phyloP scores from a whole-genome alignment of 2,888 invertebrate species.

The Stomorhina lunata region DNA sequence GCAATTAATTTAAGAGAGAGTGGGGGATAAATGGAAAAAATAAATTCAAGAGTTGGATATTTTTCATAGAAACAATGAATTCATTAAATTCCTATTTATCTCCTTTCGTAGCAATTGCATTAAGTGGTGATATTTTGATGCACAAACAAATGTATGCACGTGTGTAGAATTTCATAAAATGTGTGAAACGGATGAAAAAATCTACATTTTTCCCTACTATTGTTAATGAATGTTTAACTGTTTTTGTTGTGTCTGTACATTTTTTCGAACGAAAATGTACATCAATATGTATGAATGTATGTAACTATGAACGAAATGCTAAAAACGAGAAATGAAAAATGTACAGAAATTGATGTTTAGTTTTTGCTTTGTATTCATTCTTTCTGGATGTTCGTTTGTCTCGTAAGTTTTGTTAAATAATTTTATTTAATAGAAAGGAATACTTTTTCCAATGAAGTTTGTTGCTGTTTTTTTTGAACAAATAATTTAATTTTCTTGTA shows the following conservation, averaged over 20 bases:
- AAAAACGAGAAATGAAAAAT: constrained; percentile 34
- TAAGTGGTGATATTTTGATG: neutral
- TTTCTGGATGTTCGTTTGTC: neutral
- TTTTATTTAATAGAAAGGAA: neutral
- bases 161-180: constrained; percentile 16
- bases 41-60: neutral
- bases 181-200: neutral
- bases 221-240: too few species aligned
- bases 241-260: neutral
- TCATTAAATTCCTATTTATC: too few species aligned
- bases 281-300: neutral
- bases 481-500: too few species aligned
- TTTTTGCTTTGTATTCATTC: neutral
- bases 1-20: neutral
- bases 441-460: neutral
- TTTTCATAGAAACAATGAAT: constrained; percentile 43
- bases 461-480: neutral
- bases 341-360: constrained; percentile 35
- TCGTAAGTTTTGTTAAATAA: too few species aligned
- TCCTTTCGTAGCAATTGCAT: neutral
- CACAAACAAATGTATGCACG: neutral
- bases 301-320: constrained; percentile 43
- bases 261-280: neutral
- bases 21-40: too few species aligned
- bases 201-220: too few species aligned